These are phyloP conservation scores for Thaumatotibia leucotreta DNA, from an alignment of 1,140 invertebrate genomes.

Conservation along the genomic window DNA sequence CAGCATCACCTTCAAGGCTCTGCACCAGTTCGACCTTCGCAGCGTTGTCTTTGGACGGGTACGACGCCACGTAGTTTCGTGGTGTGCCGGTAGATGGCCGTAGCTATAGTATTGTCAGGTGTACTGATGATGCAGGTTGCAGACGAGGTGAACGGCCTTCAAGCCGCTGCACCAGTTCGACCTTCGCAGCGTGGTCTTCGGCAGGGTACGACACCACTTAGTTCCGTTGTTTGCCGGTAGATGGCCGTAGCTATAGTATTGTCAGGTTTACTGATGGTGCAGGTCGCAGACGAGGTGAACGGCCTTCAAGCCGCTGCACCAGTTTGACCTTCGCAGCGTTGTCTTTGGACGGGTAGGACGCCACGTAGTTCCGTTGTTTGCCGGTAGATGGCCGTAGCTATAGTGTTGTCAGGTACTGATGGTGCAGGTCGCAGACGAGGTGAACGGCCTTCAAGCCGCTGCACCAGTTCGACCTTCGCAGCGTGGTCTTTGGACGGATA, in stretches of 20 bases:
- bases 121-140: slow-evolving; percentile 57
- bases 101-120: slow-evolving; percentile 29
- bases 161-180: slow-evolving; percentile 61
- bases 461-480: no score
- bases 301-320: slow-evolving; percentile 55
- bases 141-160: slow-evolving; percentile 56
- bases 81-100: neutral
- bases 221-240: neutral
- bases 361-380: neutral
- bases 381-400: neutral
- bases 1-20: slow-evolving; percentile 61
- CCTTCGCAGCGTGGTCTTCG: slow-evolving; percentile 54
- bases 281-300: slow-evolving; percentile 52
- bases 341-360: slow-evolving; percentile 54
- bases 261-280: slow-evolving; percentile 58
- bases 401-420: no score
- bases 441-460: no score
- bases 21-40: slow-evolving; percentile 55
- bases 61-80: slow-evolving; percentile 1
- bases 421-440: no score
- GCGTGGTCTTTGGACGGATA: no score
- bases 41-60: slow-evolving; percentile 62
- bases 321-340: slow-evolving; percentile 54
- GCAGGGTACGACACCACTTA: slow-evolving; percentile 36
- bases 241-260: neutral